Conservation (phyloP, 1,140 invertebrate genomes). For the Leptopilina clavipes region DNA sequence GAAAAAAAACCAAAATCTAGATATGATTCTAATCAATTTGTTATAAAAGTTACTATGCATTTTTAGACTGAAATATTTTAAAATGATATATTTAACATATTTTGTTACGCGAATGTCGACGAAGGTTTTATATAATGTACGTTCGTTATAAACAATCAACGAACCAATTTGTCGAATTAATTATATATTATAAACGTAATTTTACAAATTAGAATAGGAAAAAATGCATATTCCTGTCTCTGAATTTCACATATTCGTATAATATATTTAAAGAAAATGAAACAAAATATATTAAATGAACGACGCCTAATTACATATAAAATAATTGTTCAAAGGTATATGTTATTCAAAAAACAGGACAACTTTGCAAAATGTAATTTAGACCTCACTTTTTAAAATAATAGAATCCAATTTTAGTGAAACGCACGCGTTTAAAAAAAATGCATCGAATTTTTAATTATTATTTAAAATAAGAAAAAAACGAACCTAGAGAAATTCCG, state of each 20-base stretch:
- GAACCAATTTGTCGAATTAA: slow-evolving; percentile 6
- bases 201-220: slow-evolving; percentile 6
- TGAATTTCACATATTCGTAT: slow-evolving; percentile 4
- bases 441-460: slow-evolving; percentile 17
- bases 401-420: neutral
- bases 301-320: neutral
- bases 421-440: slow-evolving; percentile 1
- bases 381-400: slow-evolving; percentile 24
- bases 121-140: slow-evolving; percentile 1
- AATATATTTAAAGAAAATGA: neutral
- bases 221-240: slow-evolving; percentile 3
- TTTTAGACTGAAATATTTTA: slow-evolving; percentile 18
- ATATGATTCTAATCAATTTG: neutral
- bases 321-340: neutral
- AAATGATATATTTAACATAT: neutral
- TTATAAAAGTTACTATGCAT: neutral
- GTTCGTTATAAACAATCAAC: neutral
- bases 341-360: neutral
- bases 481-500: neutral
- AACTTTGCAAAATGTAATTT: neutral
- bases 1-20: slow-evolving; percentile 1
- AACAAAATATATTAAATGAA: neutral
- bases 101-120: slow-evolving; percentile 6
- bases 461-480: neutral
- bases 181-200: neutral